These are phyloP conservation scores for Tiliacea citrago DNA, from an alignment of 2,888 invertebrate species.

Conservation along the genomic window DNA sequence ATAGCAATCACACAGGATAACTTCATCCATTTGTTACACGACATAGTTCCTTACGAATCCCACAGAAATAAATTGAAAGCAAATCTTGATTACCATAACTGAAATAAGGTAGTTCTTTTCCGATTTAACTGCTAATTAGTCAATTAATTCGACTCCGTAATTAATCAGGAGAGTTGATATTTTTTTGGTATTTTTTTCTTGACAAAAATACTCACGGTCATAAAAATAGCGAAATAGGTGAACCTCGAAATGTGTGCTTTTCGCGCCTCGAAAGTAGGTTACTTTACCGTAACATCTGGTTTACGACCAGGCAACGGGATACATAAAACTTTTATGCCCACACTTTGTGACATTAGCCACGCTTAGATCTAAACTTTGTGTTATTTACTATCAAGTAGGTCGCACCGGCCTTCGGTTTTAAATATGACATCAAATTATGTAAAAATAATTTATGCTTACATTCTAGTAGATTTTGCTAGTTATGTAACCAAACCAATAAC, in stretches of 20 bases:
- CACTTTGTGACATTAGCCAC: slow-evolving; percentile 73
- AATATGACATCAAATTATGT: slow-evolving; percentile 13
- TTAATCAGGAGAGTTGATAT: not conserved
- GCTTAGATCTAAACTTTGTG: slow-evolving; percentile 60
- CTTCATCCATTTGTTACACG: slow-evolving; percentile 5
- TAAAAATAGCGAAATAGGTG: slow-evolving; percentile 52
- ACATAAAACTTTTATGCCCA: slow-evolving; percentile 79
- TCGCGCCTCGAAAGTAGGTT: slow-evolving; percentile 70
- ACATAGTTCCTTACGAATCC: slow-evolving; percentile 32
- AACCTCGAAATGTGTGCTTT: slow-evolving; percentile 63
- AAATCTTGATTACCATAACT: slow-evolving; percentile 8
- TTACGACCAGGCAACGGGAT: slow-evolving; percentile 75
- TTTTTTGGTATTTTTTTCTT: slow-evolving; percentile 6
- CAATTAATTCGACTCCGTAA: slow-evolving; percentile 21
- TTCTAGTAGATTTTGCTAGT: slow-evolving; percentile 9
- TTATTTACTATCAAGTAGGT: slow-evolving; percentile 59
- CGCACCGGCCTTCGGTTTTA: slow-evolving; percentile 47
- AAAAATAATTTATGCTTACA: not conserved
- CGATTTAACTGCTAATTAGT: slow-evolving; percentile 32
- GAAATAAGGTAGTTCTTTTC: not conserved
- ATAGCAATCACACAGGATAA: slow-evolving; percentile 33
- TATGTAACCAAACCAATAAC: not conserved
- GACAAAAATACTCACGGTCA: slow-evolving; percentile 28
- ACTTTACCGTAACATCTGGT: slow-evolving; percentile 69
- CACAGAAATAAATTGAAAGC: slow-evolving; percentile 3